Conservation (phyloP, 2,888 invertebrate species). For the Drosophila demipolita region DNA sequence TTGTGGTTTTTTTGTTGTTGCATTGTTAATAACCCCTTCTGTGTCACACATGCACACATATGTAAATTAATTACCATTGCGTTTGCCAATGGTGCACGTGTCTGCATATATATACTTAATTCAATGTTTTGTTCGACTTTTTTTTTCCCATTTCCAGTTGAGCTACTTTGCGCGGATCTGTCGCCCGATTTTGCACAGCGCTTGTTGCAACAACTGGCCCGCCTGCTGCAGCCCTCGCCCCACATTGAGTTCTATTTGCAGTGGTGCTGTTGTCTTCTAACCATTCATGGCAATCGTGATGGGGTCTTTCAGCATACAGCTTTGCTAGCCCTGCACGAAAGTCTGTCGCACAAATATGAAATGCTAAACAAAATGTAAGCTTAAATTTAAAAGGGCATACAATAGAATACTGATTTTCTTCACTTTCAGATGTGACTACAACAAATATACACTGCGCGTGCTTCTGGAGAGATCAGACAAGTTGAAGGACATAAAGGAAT, state of each 20-base stretch:
- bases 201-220: conserved; percentile 89
- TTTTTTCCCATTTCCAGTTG: conserved; percentile 87
- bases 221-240: conserved; percentile 90
- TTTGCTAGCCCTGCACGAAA: conserved; percentile 91
- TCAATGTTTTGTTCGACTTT: conserved; percentile 7
- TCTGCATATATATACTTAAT: conserved; percentile 30
- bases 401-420: conserved; percentile 51
- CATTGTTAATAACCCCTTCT: conserved; percentile 59
- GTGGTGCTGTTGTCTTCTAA: conserved; percentile 91
- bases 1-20: background rate
- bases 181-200: conserved; percentile 91
- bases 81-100: conserved; percentile 54
- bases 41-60: conserved; percentile 10
- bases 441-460: conserved; percentile 92
- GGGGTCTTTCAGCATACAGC: conserved; percentile 88
- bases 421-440: conserved; percentile 92
- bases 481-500: conserved; percentile 13
- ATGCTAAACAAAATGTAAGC: conserved; percentile 94
- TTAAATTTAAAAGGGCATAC: background rate
- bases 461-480: conserved; percentile 86
- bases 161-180: conserved; percentile 89
- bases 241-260: conserved; percentile 95
- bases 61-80: conserved; percentile 47
- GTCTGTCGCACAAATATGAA: conserved; percentile 91
- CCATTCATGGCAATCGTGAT: conserved; percentile 87